A percentile compares a stretch with the other conserved stretches of the same genome.
These are phyloP conservation scores for Galbula dea DNA, from an alignment of 2,113 vertebrate species.

Conservation along the genomic window DNA sequence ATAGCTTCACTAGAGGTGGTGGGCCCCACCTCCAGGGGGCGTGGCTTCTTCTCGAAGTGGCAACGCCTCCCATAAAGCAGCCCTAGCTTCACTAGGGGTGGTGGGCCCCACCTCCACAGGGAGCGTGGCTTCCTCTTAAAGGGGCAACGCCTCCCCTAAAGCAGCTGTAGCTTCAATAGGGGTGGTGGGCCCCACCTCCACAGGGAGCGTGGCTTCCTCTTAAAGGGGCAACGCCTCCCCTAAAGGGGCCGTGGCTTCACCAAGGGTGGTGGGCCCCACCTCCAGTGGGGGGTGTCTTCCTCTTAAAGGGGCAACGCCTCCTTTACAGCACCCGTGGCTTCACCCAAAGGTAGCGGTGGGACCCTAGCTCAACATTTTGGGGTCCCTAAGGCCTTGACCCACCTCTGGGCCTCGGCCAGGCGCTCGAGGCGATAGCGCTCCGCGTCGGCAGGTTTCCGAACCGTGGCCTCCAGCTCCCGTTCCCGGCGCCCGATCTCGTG, in stretches of 20 bases:
- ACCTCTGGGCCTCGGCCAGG: neutral
- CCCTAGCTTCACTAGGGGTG: neutral
- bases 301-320: neutral
- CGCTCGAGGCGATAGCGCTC: neutral
- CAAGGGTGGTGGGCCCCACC: neutral
- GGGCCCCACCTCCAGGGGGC: neutral
- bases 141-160: neutral
- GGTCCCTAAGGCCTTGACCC: no score
- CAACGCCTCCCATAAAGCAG: neutral
- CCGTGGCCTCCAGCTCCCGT: neutral
- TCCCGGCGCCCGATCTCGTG: neutral
- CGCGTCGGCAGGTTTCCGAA: neutral
- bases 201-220: neutral
- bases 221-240: neutral
- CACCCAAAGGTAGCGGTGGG: no score
- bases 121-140: neutral
- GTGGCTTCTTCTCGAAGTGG: neutral
- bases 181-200: rapidly evolving
- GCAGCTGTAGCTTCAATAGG: rapidly evolving
- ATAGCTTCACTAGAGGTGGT: neutral
- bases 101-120: neutral
- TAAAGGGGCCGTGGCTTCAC: neutral
- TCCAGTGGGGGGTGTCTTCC: neutral
- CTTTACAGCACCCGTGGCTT: neutral
- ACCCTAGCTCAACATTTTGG: neutral